These are phyloP conservation scores for Dasysyrphus tricinctus DNA, from an alignment of 2,888 invertebrate species.

Conservation along the genomic window DNA sequence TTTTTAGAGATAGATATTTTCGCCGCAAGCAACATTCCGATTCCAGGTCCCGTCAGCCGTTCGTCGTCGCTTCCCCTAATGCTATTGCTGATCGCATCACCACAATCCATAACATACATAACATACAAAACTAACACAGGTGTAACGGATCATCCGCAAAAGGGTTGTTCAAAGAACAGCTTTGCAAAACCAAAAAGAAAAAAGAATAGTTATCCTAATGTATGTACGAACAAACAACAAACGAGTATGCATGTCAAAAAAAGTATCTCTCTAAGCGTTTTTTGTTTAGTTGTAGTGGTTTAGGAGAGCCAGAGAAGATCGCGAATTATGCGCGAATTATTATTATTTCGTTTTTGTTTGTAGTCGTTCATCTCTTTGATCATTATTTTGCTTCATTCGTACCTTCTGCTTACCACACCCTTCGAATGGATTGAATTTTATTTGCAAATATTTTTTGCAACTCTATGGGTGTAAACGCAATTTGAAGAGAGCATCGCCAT, in stretches of 20 bases:
- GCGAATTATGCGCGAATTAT: conserved; percentile 27
- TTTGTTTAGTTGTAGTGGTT: conserved; percentile 42
- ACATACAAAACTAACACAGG: conserved; percentile 67
- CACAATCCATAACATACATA: conserved; percentile 18
- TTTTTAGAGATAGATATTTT: conserved; percentile 57
- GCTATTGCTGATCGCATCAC: conserved; percentile 10
- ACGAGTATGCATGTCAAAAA: not conserved
- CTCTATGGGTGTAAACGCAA: conserved; percentile 28
- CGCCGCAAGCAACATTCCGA: conserved; percentile 58
- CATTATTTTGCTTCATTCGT: not conserved
- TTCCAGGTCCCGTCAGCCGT: not conserved
- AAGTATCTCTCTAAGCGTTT: conserved; percentile 30
- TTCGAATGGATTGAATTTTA: conserved; percentile 40
- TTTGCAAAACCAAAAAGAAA: conserved; percentile 15
- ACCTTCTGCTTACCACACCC: conserved; percentile 50
- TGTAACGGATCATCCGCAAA: conserved; percentile 72
- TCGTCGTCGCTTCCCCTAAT: not conserved
- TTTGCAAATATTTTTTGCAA: conserved; percentile 32
- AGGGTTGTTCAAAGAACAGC: conserved; percentile 52
- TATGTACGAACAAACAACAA: not conserved
- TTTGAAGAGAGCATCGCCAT: conserved; percentile 35
- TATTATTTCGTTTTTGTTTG: not conserved
- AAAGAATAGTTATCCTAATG: conserved; percentile 35
- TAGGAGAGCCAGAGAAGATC: conserved; percentile 50
- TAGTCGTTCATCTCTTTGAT: conserved; percentile 25